Conservation (phyloP, 2,113 vertebrate genomes). For the Suricata suricatta region DNA sequence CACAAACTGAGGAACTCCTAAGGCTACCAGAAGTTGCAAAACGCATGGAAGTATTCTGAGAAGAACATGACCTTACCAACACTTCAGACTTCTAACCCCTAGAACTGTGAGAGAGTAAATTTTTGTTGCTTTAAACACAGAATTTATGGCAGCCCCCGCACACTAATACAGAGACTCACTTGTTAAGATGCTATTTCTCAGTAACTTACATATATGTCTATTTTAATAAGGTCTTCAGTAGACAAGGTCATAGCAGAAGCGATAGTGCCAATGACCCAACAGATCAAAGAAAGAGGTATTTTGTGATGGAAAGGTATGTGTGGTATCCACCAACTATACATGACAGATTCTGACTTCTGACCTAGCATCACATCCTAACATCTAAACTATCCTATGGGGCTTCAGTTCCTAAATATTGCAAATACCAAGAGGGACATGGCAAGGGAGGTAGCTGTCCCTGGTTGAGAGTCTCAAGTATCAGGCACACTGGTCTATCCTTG, state of each 20-base stretch:
- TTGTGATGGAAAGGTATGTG: not conserved
- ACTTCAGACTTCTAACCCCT: not conserved
- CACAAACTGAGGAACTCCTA: not conserved
- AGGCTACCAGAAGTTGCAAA: not conserved
- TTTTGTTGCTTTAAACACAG: not conserved
- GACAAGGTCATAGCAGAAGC: not conserved
- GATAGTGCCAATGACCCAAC: not conserved
- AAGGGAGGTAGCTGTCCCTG: not conserved
- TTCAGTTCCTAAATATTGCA: not conserved
- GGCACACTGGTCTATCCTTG: not conserved
- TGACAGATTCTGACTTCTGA: not conserved
- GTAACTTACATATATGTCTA: not conserved
- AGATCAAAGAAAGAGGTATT: slow-evolving; percentile 20
- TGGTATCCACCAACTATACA: not conserved
- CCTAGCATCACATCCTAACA: not conserved
- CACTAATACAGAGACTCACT: not conserved
- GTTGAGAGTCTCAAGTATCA: not conserved
- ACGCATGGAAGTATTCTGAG: not conserved
- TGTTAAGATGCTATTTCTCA: not conserved
- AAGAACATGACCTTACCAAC: not conserved
- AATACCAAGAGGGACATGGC: not conserved
- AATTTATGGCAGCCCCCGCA: not conserved
- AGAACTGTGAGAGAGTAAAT: not conserved
- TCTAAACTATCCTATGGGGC: not conserved
- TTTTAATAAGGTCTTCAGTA: not conserved